A percentile compares a stretch with the other conserved stretches of the same genome.
Evolutionary conservation across 2,888 invertebrate species (phyloP).

Genomic region (Periphyllus acericola): DNA sequence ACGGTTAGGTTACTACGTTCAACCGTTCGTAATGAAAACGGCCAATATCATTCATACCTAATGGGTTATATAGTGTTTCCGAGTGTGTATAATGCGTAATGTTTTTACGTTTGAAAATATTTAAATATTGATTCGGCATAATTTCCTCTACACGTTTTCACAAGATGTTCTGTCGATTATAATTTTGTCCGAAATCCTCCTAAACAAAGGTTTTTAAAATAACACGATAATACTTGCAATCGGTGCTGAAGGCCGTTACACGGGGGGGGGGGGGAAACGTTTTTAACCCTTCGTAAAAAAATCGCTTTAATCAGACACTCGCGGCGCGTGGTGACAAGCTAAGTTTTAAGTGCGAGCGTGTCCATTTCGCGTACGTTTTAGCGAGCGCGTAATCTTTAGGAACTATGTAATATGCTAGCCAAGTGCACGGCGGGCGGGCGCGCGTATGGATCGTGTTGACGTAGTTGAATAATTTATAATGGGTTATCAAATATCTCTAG

Average conservation of each 20-base stretch:
- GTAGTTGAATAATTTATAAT: constrained; percentile 39
- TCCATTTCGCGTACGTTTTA: neutral
- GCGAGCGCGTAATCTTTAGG: neutral
- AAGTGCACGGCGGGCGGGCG: neutral
- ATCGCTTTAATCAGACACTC: neutral
- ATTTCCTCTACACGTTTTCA: too few species aligned
- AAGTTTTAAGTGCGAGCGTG: neutral
- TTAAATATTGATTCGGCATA: too few species aligned
- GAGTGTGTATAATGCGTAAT: too few species aligned
- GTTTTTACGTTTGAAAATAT: too few species aligned
- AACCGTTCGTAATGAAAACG: too few species aligned
- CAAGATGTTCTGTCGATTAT: neutral
- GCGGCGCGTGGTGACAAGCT: neutral
- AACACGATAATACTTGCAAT: too few species aligned
- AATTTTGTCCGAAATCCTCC: neutral
- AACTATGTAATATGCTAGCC: neutral
- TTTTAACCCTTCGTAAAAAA: neutral
- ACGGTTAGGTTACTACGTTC: too few species aligned
- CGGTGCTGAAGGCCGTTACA: too few species aligned
- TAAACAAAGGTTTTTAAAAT: too few species aligned
- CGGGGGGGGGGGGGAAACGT: too few species aligned
- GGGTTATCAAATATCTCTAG: constrained; percentile 46
- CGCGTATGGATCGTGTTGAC: constrained; percentile 11
- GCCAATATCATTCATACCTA: too few species aligned
- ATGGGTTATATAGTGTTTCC: too few species aligned